Base-by-base conservation (phyloP, 2,113 vertebrate genomes). In the Malurus cyaneus region DNA sequence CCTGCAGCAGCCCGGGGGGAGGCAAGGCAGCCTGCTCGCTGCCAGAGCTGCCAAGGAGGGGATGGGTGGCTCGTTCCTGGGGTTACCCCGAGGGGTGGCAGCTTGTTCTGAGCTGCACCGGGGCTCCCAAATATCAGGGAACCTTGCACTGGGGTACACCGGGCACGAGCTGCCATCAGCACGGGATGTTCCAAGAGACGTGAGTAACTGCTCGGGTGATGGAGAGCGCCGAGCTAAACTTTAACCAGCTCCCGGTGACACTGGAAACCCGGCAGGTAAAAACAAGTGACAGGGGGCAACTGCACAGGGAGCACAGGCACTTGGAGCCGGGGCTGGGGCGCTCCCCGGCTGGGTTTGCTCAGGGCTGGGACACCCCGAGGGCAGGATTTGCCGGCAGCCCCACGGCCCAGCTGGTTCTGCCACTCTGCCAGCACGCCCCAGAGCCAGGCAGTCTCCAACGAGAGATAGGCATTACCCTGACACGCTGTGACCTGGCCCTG, bases 211-310 rank as follows among this genome's bases (percentile, higher is more conserved):
- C 74, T 80, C 1, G 0, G 66, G 8, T 0, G 13, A 53, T 9
- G 15, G 70, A 60, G 54, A 49, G 86, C 69, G 3, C n/a, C 0
- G 14, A 84, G 96, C 17, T 95, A 84, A 96, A 95, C 49, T 86
- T 93, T 92, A 94, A 95, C 91, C 86, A 74, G 83, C 52, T 77
- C 76, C 74, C 59, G 13, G 64, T 7, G 46, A 46, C 19, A 74
- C 52, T 64, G 83, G 67, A 86, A 86, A 64, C 17, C 2, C 11
- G 3, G 6, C 1, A 2, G 1, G 11, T 25, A 5, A 85, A 82
- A 82, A 32, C 28, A 39, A 54, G 39, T 0, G 14, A 14, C 24
- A 32, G 34, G 0, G 36, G 62, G 31, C 19, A 66, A 12, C 16
- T 0, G 18, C 2, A 2, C 26, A 24, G 62, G 29, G 54, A 7